Evolutionary conservation across 64 coral and sea anemone species (phyloP).

Genomic region (Astreopora myriophthalma): DNA sequence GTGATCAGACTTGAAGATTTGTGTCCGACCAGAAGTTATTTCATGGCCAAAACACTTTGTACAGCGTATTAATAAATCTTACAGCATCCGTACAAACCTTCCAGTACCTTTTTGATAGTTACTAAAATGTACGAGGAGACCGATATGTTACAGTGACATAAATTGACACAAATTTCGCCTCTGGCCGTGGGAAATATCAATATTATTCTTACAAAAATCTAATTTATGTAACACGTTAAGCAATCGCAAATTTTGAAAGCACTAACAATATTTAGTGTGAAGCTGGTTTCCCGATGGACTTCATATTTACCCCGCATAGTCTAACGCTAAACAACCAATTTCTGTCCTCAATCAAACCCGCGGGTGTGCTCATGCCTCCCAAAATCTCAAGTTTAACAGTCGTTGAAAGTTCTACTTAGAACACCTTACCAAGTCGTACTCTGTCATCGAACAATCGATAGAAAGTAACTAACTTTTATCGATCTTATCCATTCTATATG

Average conservation of each 20-base stretch:
- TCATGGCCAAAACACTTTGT: too few species aligned
- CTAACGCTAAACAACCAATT: not conserved
- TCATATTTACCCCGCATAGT: not conserved
- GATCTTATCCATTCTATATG: not conserved
- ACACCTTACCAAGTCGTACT: not conserved
- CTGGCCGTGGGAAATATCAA: not conserved
- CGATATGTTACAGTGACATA: not conserved
- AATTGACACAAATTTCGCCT: not conserved
- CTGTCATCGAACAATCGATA: not conserved
- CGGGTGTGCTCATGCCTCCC: not conserved
- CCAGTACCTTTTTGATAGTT: too few species aligned
- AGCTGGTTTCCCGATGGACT: not conserved
- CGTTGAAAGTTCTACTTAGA: not conserved
- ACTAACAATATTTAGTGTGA: not conserved
- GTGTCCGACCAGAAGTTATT: too few species aligned
- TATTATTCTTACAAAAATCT: not conserved
- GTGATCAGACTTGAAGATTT: not conserved
- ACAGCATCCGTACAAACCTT: too few species aligned
- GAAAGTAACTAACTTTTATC: not conserved
- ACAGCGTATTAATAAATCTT: too few species aligned
- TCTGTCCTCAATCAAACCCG: not conserved
- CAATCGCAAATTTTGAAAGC: not conserved
- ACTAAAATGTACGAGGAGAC: too few species aligned
- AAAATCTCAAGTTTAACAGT: not conserved
- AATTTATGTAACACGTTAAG: not conserved